phyloP scores from a whole-genome alignment of 1,140 invertebrate genomes.

The Nomia melanderi region DNA sequence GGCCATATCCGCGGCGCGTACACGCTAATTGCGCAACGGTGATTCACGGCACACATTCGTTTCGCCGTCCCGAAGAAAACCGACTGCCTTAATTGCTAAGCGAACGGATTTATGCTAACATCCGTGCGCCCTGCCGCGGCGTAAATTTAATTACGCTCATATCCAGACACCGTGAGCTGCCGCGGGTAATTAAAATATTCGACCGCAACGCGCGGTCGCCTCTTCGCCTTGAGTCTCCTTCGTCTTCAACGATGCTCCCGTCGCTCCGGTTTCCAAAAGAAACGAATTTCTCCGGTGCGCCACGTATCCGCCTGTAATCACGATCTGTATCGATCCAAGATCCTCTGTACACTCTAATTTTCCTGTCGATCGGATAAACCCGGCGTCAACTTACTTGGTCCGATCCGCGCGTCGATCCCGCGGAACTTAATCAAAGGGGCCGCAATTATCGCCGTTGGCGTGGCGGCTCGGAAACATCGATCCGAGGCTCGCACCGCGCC shows the following conservation, averaged over 20 bases:
- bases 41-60: constrained; percentile 53
- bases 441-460: constrained; percentile 37
- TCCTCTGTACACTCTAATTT: background rate
- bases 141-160: constrained; percentile 60
- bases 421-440: constrained; percentile 27
- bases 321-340: background rate
- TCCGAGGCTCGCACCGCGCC: background rate
- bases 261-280: too few relatives aligned
- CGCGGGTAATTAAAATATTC: constrained; percentile 65
- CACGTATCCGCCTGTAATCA: background rate
- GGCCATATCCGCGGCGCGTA: constrained; percentile 2
- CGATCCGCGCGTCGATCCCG: background rate
- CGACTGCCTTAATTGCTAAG: constrained; percentile 57
- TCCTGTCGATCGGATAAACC: background rate
- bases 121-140: constrained; percentile 43
- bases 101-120: constrained; percentile 60
- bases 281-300: background rate
- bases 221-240: background rate
- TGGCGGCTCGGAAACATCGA: constrained; percentile 15
- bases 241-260: too few relatives aligned
- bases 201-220: constrained; percentile 25
- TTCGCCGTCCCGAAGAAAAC: constrained; percentile 53
- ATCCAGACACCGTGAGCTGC: constrained; percentile 41
- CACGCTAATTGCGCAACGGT: constrained; percentile 50
- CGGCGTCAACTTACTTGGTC: background rate